Conservation (phyloP, 1,140 invertebrate species). For the Habropoda laboriosa region DNA sequence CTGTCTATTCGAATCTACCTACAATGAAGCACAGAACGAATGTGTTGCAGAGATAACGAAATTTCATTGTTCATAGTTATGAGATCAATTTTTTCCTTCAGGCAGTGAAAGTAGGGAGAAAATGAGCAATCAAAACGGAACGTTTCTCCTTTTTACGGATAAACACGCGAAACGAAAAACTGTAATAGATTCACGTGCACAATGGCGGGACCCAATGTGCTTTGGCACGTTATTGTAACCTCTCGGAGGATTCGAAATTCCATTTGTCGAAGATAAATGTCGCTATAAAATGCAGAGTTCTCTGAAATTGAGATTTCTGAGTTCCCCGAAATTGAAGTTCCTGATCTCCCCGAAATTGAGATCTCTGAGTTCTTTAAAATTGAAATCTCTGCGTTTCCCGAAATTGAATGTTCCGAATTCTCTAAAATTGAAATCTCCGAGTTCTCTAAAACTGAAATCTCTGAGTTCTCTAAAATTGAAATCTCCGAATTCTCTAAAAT, state of each 20-base stretch:
- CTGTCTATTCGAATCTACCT: not conserved
- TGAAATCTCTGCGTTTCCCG: too few relatives aligned
- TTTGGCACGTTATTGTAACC: constrained; percentile 56
- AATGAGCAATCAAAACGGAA: not conserved
- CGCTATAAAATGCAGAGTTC: not conserved
- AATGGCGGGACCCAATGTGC: constrained; percentile 18
- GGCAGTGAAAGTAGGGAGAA: not conserved
- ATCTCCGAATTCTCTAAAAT: too few relatives aligned
- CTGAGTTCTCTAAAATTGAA: too few relatives aligned
- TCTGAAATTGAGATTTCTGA: too few relatives aligned
- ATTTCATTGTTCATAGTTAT: too few relatives aligned
- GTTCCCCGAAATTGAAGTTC: too few relatives aligned
- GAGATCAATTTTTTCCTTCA: not conserved
- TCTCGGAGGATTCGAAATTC: not conserved
- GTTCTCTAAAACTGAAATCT: too few relatives aligned
- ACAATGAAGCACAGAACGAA: not conserved
- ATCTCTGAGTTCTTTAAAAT: too few relatives aligned
- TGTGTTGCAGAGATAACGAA: constrained; percentile 22
- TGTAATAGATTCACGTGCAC: constrained; percentile 7
- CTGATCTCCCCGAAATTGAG: too few relatives aligned
- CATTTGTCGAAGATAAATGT: not conserved
- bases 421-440: too few relatives aligned
- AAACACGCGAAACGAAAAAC: not conserved
- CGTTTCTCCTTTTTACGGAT: not conserved
- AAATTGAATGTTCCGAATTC: too few relatives aligned